A percentile compares a stretch with the other conserved stretches of the same genome.
phyloP scores from a whole-genome alignment of 2,888 invertebrate species.

The Choristoneura rosaceana region DNA sequence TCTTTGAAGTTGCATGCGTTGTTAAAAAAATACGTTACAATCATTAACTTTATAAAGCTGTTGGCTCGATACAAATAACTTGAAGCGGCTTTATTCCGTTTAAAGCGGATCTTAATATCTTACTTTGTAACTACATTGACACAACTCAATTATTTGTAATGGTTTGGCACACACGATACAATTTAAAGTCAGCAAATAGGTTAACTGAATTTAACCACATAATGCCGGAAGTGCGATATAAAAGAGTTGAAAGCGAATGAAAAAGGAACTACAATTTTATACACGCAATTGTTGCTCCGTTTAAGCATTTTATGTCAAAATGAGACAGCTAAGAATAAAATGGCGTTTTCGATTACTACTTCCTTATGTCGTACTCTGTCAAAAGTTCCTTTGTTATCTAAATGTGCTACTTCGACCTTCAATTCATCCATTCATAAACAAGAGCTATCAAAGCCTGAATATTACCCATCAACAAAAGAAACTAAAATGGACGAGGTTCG shows the following conservation, averaged over 20 bases:
- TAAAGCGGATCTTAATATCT: neutral
- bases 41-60: constrained; percentile 25
- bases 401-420: neutral
- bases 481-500: constrained; percentile 6
- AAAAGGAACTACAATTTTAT: too few species aligned
- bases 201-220: neutral
- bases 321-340: too few species aligned
- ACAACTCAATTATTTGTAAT: neutral
- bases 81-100: neutral
- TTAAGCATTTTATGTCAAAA: too few species aligned
- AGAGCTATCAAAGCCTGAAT: constrained; percentile 1
- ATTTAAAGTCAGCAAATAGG: neutral
- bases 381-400: too few species aligned
- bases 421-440: neutral
- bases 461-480: constrained; percentile 24
- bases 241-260: too few species aligned
- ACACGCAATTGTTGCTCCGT: too few species aligned
- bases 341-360: too few species aligned
- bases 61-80: constrained; percentile 1
- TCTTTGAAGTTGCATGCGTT: constrained; percentile 29
- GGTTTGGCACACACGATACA: neutral
- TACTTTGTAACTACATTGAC: neutral
- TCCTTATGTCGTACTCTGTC: too few species aligned
- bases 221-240: too few species aligned
- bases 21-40: constrained; percentile 33